Evolutionary conservation across 2,113 vertebrate species (phyloP).

Genomic region (Dicerorhinus sumatrensis): DNA sequence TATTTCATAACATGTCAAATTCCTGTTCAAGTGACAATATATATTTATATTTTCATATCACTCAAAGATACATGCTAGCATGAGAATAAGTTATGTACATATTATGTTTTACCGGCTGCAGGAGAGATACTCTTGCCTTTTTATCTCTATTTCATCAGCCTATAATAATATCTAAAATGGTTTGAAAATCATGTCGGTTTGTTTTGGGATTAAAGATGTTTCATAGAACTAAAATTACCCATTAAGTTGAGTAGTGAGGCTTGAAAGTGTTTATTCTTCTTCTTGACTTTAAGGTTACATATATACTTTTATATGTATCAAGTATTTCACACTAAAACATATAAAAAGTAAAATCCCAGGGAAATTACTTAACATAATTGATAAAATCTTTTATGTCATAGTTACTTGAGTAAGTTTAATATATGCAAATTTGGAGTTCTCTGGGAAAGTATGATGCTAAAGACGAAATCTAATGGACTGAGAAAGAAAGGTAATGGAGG

Average conservation of each 20-base stretch:
- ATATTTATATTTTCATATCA: not conserved
- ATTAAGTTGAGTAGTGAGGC: not conserved
- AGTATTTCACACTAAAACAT: not conserved
- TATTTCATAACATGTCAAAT: not conserved
- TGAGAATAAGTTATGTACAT: not conserved
- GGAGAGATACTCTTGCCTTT: not conserved
- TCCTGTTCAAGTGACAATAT: not conserved
- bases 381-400: not conserved
- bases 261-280: not conserved
- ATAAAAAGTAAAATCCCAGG: not conserved
- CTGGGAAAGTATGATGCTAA: not conserved
- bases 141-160: not conserved
- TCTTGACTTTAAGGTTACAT: not conserved
- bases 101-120: not conserved
- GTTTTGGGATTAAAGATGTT: slow-evolving; percentile 4
- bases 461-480: not conserved
- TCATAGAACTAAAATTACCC: not conserved
- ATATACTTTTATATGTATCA: not conserved
- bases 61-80: not conserved
- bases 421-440: not conserved
- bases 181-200: not conserved
- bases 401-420: not conserved
- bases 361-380: not conserved
- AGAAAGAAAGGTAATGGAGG: not conserved
- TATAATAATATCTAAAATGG: slow-evolving; percentile 23